These are phyloP conservation scores for Neodiprion lecontei DNA, from an alignment of 1,140 invertebrate species.

Conservation along the genomic window DNA sequence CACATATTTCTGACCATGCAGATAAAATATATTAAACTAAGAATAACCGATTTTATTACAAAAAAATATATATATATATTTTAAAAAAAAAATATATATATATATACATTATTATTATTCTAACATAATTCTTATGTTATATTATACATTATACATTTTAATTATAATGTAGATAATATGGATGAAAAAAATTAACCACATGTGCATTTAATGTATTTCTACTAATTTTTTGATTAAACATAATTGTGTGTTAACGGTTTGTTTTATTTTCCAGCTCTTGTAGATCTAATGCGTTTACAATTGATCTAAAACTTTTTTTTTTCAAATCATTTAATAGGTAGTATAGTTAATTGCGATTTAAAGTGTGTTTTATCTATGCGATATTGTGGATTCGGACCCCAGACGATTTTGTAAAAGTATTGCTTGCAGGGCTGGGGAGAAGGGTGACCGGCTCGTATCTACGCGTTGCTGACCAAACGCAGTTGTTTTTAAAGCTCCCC, in stretches of 20 bases:
- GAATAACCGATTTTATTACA: slow-evolving; percentile 11
- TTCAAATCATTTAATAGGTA: no score
- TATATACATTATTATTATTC: slow-evolving; percentile 27
- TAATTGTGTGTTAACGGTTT: slow-evolving; percentile 58
- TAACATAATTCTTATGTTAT: slow-evolving; percentile 48
- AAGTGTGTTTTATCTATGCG: neutral
- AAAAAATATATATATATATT: slow-evolving; percentile 17
- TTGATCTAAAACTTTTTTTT: neutral
- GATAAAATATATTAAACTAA: slow-evolving; percentile 17
- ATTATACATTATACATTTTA: slow-evolving; percentile 46
- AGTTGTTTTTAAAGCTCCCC: neutral
- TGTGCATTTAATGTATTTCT: slow-evolving; percentile 64
- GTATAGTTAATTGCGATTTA: no score
- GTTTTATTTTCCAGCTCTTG: slow-evolving; percentile 44
- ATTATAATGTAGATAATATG: slow-evolving; percentile 57
- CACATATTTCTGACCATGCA: slow-evolving; percentile 31
- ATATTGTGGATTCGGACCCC: neutral
- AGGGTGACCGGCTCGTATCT: neutral
- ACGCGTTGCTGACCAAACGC: slow-evolving; percentile 2
- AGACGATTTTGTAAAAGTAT: neutral
- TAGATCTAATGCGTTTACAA: slow-evolving; percentile 16
- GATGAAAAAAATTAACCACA: slow-evolving; percentile 59
- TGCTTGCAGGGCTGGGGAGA: slow-evolving; percentile 6
- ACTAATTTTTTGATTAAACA: slow-evolving; percentile 64
- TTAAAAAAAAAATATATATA: slow-evolving; percentile 11